phyloP scores from a whole-genome alignment of 2,113 vertebrate genomes.

The Microtus ochrogaster region DNA sequence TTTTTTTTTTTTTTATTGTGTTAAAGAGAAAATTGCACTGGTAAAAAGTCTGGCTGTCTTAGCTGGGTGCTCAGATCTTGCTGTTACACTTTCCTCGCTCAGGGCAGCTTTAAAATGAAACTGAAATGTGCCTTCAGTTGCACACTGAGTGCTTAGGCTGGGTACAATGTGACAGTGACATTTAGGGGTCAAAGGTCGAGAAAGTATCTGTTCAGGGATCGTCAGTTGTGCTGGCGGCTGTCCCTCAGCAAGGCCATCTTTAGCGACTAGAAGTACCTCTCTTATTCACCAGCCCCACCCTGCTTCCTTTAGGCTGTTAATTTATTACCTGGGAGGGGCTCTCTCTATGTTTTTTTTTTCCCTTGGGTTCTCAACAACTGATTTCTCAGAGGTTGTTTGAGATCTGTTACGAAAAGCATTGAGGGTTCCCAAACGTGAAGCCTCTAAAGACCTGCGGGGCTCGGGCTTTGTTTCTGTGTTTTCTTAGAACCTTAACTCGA shows the following conservation, averaged over 20 bases:
- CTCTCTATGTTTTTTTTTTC: neutral
- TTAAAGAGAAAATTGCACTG: neutral
- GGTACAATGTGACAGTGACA: slow-evolving; percentile 25
- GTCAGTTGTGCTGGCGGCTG: slow-evolving; percentile 70
- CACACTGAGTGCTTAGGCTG: neutral
- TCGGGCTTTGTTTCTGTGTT: neutral
- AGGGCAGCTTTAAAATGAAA: slow-evolving; percentile 31
- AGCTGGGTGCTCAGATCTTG: neutral
- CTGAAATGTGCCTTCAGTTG: neutral
- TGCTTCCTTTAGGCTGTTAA: neutral
- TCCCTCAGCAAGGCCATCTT: neutral
- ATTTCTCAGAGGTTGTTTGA: neutral
- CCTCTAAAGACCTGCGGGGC: neutral
- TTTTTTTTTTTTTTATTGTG: neutral
- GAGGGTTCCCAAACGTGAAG: neutral
- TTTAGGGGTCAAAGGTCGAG: slow-evolving; percentile 73
- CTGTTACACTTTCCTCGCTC: neutral
- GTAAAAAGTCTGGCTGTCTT: neutral
- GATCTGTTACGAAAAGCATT: neutral
- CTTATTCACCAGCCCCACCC: neutral
- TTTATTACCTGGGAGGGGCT: neutral
- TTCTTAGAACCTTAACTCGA: neutral
- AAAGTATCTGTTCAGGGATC: slow-evolving; percentile 74
- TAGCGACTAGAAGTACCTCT: slow-evolving; percentile 13
- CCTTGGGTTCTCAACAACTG: neutral